These are phyloP conservation scores for Hirundo rustica DNA, from an alignment of 2,797 vertebrate species.

Conservation along the genomic window DNA sequence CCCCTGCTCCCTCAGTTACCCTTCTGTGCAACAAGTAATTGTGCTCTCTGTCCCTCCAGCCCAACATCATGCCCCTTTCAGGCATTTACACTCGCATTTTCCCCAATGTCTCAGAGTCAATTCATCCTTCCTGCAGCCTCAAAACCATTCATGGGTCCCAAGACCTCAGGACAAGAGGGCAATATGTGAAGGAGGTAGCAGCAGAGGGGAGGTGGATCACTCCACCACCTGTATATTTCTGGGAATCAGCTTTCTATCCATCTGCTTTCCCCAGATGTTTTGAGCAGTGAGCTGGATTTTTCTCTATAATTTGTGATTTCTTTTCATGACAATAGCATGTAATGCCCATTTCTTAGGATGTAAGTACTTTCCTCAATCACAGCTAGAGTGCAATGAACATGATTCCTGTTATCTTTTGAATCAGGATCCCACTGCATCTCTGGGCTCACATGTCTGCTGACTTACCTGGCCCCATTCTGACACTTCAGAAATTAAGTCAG, in stretches of 20 bases:
- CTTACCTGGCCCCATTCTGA: not conserved
- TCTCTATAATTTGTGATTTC: not conserved
- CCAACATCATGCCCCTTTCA: not conserved
- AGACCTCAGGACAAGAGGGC: not conserved
- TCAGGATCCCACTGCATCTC: not conserved
- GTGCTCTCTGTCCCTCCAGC: not conserved
- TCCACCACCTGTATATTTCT: not conserved
- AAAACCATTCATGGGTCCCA: not conserved
- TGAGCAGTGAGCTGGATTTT: not conserved
- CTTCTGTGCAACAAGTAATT: not conserved
- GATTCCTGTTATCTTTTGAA: not conserved
- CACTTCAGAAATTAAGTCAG: not conserved
- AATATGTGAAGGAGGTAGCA: not conserved
- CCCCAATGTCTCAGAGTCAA: not conserved
- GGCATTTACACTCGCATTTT: not conserved
- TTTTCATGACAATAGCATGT: not conserved
- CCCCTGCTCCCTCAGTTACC: not conserved
- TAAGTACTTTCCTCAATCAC: not conserved
- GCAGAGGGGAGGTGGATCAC: not conserved
- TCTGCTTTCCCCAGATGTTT: not conserved
- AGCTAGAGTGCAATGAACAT: not conserved
- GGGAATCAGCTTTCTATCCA: not conserved
- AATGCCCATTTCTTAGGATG: not conserved
- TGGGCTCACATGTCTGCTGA: not conserved
- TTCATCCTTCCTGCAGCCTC: not conserved